Evolutionary conservation across 2,797 vertebrate species (phyloP), one percentile per base, ranked within the genome.

Genomic region (Falco rusticolus): DNA sequence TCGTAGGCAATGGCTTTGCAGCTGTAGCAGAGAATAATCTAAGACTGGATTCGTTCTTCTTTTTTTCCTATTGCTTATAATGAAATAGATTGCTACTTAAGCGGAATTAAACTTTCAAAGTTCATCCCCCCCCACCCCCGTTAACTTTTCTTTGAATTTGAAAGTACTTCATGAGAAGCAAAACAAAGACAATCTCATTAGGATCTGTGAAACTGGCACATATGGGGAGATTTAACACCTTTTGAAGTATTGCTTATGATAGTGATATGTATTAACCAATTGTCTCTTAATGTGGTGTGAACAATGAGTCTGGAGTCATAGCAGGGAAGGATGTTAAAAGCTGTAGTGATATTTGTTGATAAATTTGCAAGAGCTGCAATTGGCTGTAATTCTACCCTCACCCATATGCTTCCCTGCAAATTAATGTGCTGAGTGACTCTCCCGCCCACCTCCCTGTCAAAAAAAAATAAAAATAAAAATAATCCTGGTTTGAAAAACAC

Each of bases 251-350:
- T 87, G 48, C 57, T 87, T 66, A 57, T 33, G 59, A 72, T 47
- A 64, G 34, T 28, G 50, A 28, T 79, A 33, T 10, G 18, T 83
- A 43, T 65, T 89, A 87, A 89, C 45, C 54, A 29, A 61, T 48
- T 77, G 64, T 77, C 64, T 89, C 48, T 88, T 70, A 64, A 76
- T 41, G 53, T 50, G 61, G 85, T 65, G 56, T 61, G 77, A 91
- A 54, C 91, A 72, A n/a, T 53, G 76, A 39, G 24, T 68, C 80
- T 76, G 68, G 57, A 92, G 47, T 19, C 60, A 10, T 83, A 78
- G 87, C 87, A 88, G 54, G 77, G 64, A 59, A 64, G 47, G 54
- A 71, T 85, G 69, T 91, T 80, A 79, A 84, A 88, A 96, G 64
- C 79, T 83, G 45, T 60, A 34, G 37, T 24, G 65, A 20, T 39